phyloP scores from a whole-genome alignment of 2,888 invertebrate genomes.

The Synergus laeviventris region DNA sequence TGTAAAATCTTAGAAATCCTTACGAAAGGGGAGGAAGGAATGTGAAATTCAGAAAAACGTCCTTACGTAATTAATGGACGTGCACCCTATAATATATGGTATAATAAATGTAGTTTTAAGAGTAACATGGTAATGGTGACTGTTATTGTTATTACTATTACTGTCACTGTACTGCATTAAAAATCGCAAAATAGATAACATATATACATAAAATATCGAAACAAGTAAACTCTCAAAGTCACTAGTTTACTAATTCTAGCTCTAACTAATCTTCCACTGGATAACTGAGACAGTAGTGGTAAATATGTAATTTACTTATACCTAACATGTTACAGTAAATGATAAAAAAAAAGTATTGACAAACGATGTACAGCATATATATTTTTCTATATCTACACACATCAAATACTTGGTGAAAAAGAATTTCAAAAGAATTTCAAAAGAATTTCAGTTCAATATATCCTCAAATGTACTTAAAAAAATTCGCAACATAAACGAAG shows the following conservation, averaged over 20 bases:
- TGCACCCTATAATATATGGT: not conserved
- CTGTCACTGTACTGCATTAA: not conserved
- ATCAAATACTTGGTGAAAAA: constrained; percentile 19
- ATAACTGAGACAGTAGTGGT: constrained; percentile 36
- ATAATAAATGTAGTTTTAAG: constrained; percentile 18
- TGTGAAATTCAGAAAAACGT: too few relatives aligned
- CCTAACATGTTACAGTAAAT: constrained; percentile 7
- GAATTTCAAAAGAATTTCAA: not conserved
- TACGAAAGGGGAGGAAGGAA: too few relatives aligned
- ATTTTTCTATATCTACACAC: constrained; percentile 37
- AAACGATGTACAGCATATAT: not conserved
- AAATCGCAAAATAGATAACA: not conserved
- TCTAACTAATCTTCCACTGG: constrained; percentile 23
- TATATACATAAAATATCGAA: not conserved
- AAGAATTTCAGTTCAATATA: not conserved
- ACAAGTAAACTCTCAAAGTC: constrained; percentile 34
- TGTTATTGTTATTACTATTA: not conserved
- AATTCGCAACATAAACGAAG: constrained; percentile 27
- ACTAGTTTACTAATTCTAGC: constrained; percentile 41
- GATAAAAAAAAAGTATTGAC: not conserved
- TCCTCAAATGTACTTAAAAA: not conserved
- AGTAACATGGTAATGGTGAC: not conserved
- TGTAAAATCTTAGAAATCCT: too few relatives aligned
- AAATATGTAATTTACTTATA: constrained; percentile 7
- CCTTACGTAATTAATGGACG: too few relatives aligned